These are phyloP conservation scores for Panagrolaimus sp. DNA, from an alignment of 1,140 invertebrate genomes.

Conservation along the genomic window DNA sequence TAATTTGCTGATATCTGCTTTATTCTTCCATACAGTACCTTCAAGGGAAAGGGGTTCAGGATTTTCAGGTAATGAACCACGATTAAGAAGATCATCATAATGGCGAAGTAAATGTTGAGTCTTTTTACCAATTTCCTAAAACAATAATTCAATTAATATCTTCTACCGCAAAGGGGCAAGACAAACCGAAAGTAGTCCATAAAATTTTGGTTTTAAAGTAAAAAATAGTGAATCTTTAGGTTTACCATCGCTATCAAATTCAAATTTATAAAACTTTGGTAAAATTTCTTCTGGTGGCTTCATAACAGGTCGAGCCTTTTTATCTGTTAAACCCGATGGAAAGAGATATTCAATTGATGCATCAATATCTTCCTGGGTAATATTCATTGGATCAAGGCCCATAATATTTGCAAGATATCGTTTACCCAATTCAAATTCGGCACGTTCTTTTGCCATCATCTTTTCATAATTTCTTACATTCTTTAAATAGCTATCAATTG, in stretches of 20 bases:
- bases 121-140: constrained; percentile 24
- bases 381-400: constrained; percentile 72
- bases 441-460: constrained; percentile 70
- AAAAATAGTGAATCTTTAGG: constrained; percentile 49
- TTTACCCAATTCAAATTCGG: constrained; percentile 82
- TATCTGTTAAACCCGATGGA: constrained; percentile 49
- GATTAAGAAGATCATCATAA: constrained; percentile 13
- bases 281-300: constrained; percentile 54
- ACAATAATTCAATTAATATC: constrained; percentile 4
- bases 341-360: constrained; percentile 51
- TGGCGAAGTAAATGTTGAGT: constrained; percentile 22
- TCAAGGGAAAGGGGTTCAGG: neutral
- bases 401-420: constrained; percentile 96
- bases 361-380: constrained; percentile 30
- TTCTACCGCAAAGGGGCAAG: constrained; percentile 6
- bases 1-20: neutral
- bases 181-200: constrained; percentile 45
- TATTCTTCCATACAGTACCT: constrained; percentile 1
- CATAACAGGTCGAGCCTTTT: constrained; percentile 50
- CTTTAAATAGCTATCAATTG: constrained; percentile 45
- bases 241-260: constrained; percentile 48
- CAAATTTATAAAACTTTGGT: constrained; percentile 40
- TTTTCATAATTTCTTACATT: constrained; percentile 33
- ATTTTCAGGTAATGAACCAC: neutral
- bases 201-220: constrained; percentile 51